Base-by-base conservation (phyloP, 1,140 invertebrate genomes). In the Pteromalus puparum region DNA sequence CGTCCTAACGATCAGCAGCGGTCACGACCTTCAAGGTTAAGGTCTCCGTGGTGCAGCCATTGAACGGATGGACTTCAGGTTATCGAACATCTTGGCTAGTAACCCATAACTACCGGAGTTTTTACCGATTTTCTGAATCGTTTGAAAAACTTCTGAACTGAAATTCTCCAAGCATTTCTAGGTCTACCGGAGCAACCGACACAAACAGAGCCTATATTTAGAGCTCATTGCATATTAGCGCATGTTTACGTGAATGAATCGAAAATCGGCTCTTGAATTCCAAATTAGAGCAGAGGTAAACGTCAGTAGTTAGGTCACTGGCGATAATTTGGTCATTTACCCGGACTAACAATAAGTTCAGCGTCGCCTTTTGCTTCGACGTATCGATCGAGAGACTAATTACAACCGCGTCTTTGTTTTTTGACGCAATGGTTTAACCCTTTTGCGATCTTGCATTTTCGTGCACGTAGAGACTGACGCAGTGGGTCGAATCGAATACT, bases 11-110 rank as follows among this genome's bases (percentile, higher is more conserved):
- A 79, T 67, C 13, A 30, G 53, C 18, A 21, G 6, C 18, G 53
- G 53, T 15, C 13, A 10, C 5, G 18, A 30, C 53, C 13, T n/a
- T 79, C 61, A 79, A 79, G 77, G 61, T 79, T 79, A 67, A 79
- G 61, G 77, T 4, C 53, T 76, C 46, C 48, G 48, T 18, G 6
- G 48, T 53, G 1, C 12, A 53, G 13, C 18, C 53, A 5, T 21
- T 61, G 53, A 42, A 42, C 53, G 53, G 18, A 61, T 7, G 21
- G 15, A 61, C 53, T 21, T 61, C 18, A 61, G 53, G 53, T 61
- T 61, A 61, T 61, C 53, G 53, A 61, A n/a, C 21, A n/a, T 21
- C 53, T 61, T 18, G 53, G 1, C 48, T 53, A 53, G 15, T 53
- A 15, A 53, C 18, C 48, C 30, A 42, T 61, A 61, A 61, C 53